Conservation (phyloP, 2,113 vertebrate species). For the Carassius gibelio region DNA sequence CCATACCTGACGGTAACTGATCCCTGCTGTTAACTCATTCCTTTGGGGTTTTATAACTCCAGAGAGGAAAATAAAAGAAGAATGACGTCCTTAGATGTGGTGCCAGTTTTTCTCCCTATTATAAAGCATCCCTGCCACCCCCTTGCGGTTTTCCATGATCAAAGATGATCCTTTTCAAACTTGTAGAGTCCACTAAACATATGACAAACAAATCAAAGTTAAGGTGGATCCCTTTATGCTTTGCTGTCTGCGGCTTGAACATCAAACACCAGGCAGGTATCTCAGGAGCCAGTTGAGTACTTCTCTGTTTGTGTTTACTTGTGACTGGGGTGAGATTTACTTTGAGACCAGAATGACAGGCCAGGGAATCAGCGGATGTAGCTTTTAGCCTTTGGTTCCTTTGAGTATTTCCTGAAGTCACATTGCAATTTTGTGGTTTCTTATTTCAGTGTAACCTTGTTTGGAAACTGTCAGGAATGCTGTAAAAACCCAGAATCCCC, state of each 20-base stretch:
- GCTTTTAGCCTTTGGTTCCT: conserved; percentile 58
- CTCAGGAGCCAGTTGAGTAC: conserved; percentile 31
- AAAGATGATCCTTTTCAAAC: conserved; percentile 56
- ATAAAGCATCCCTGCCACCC: conserved; percentile 15
- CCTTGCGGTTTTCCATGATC: conserved; percentile 61
- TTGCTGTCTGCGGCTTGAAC: conserved; percentile 50
- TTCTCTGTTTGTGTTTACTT: conserved; percentile 31
- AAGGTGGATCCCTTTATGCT: conserved; percentile 45
- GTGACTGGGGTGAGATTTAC: background rate
- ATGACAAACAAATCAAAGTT: conserved; percentile 58
- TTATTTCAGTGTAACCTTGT: conserved; percentile 58
- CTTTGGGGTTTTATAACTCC: conserved; percentile 58
- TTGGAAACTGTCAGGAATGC: conserved; percentile 60
- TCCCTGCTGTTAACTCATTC: conserved; percentile 45
- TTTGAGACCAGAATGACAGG: conserved; percentile 46
- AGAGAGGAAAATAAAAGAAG: conserved; percentile 35
- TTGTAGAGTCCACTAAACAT: conserved; percentile 56
- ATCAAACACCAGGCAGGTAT: conserved; percentile 51
- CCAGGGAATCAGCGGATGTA: conserved; percentile 57
- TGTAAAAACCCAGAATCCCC: conserved; percentile 62
- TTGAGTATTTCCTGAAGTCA: conserved; percentile 60
- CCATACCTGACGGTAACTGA: conserved; percentile 62
- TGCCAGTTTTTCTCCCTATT: conserved; percentile 53
- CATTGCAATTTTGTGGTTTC: conserved; percentile 66
- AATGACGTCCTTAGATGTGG: conserved; percentile 58